Evolutionary conservation across 2,797 vertebrate genomes (phyloP), one percentile per base, ranked within the genome.

Genomic region (Enteromius viviparus): DNA sequence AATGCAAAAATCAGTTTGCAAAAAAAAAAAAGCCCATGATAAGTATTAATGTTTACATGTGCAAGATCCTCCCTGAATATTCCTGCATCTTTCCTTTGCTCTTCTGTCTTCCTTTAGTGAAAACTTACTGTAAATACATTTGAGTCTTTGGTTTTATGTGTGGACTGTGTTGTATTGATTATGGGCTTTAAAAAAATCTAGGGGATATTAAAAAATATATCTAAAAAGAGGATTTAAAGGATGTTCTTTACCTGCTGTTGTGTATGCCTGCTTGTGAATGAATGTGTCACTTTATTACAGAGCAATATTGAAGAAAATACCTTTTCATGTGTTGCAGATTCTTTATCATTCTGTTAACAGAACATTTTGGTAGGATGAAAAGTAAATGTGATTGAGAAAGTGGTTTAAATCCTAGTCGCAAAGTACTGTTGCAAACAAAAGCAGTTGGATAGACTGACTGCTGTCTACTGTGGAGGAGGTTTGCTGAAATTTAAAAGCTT

Each of bases 201-300:
- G 80, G 60, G 60, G 82, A 83, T 68, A 88, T 87, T 45, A 74
- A 83, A 69, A 74, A 62, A 64, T 76, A 45, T 42, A 66, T 14
- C 12, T 15, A 12, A 23, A 32, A 62, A 85, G 49, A 76, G 88
- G 79, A 74, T 42, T 60, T 82, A 84, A 91, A 86, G 92, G 91
- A 87, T 89, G 91, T 91, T 89, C 89, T 93, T 90, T 90, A 86
- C 85, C 89, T 92, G 90, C 90, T 87, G 92, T 93, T 76, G 90
- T 93, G 89, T 92, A 89, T 92, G 86, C 89, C 90, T 92, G 92
- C 93, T 94, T 91, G 92, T 94, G 91, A 92, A 93, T 92, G 92
- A 94, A 92, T 93, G 92, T 93, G 91, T 90, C 90, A 91, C 90
- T 91, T 90, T 83, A 92, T 93, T 91, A 92, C 80, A 85, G 92